phyloP scores from a whole-genome alignment of 2,797 vertebrate genomes.

The Aldrovandia affinis region DNA sequence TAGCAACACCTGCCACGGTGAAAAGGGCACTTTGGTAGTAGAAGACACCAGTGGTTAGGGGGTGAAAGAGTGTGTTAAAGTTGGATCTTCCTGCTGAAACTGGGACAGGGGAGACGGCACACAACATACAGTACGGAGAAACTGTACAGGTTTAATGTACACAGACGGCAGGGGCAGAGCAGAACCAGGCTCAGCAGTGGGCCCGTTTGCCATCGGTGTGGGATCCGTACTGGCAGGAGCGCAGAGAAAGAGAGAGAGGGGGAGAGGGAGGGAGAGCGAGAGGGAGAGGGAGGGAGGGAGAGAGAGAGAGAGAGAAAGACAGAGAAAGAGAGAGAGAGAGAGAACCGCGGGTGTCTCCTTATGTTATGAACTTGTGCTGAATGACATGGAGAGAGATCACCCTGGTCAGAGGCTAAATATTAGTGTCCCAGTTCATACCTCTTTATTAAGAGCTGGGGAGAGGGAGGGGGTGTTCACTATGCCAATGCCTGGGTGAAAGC shows the following conservation, averaged over 20 bases:
- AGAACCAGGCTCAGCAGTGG: neutral
- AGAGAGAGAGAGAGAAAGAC: too few species aligned
- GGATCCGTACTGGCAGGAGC: neutral
- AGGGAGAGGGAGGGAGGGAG: too few species aligned
- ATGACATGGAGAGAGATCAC: slow-evolving; percentile 19
- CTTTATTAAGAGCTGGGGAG: neutral
- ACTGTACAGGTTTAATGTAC: neutral
- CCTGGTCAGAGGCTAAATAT: neutral
- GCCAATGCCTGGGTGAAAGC: neutral
- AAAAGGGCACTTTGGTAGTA: neutral
- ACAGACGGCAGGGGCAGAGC: neutral
- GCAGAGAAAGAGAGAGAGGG: neutral
- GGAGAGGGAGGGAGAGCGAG: too few species aligned
- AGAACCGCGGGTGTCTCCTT: slow-evolving; percentile 6
- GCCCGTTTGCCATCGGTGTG: neutral
- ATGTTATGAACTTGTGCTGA: slow-evolving; percentile 18
- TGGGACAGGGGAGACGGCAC: slow-evolving; percentile 14
- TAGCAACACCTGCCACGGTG: slow-evolving; percentile 7
- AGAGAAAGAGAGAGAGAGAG: too few species aligned
- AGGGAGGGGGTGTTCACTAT: neutral
- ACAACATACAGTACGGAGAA: slow-evolving; percentile 2
- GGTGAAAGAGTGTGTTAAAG: neutral
- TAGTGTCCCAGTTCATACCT: neutral
- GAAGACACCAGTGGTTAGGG: neutral
- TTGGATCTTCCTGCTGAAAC: slow-evolving; percentile 24